A percentile compares a stretch with the other conserved stretches of the same genome.
phyloP scores from a whole-genome alignment of 2,113 vertebrate species.

The Callithrix jacchus region DNA sequence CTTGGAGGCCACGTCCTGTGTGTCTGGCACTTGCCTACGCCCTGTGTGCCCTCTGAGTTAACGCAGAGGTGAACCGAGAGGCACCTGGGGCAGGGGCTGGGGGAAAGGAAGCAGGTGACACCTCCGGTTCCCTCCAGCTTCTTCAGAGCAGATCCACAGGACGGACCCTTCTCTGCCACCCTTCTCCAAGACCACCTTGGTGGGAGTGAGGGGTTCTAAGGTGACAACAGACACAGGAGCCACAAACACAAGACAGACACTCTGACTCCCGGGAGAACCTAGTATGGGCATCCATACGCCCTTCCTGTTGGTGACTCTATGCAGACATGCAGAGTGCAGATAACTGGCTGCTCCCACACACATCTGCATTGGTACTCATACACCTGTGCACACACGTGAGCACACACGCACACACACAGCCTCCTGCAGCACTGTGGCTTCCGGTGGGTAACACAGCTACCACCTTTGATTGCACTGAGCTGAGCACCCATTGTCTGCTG shows the following conservation, averaged over 20 bases:
- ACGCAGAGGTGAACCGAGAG: not conserved
- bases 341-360: fast-evolving
- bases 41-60: not conserved
- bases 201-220: not conserved
- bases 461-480: not conserved
- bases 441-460: fast-evolving
- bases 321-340: not conserved
- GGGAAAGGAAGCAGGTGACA: not conserved
- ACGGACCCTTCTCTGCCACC: not conserved
- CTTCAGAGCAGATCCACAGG: no score
- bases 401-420: fast-evolving
- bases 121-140: not conserved
- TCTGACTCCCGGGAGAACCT: not conserved
- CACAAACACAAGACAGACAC: not conserved
- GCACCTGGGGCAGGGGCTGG: fast-evolving
- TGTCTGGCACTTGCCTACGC: fast-evolving
- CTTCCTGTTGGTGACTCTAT: not conserved
- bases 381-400: fast-evolving
- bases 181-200: not conserved
- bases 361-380: fast-evolving
- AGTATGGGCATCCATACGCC: fast-evolving
- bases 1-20: not conserved
- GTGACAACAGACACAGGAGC: not conserved
- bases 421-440: not conserved
- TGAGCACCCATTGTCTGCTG: not conserved